Base-by-base conservation (phyloP, 2,797 vertebrate genomes). In the Ciconia nigra region DNA sequence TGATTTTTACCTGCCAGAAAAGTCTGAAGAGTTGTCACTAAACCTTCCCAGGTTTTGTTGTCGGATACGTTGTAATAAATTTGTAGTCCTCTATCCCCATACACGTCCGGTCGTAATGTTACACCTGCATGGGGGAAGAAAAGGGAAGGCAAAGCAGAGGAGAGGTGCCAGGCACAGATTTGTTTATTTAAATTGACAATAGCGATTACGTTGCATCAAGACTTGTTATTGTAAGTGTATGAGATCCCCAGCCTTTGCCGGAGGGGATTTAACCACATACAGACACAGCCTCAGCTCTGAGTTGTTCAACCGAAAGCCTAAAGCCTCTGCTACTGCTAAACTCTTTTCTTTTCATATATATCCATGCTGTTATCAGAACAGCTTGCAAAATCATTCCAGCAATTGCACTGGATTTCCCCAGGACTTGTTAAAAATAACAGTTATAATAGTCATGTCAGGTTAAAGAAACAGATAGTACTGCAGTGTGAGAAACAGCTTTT, bases 31-130 rank as follows among this genome's bases (percentile, higher is more conserved):
- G 88, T 97, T 21, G 88, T 96, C 49, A 98, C 95, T 95, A 98
- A 98, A 77, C 84, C 93, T 19, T 83, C 97, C 98, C 98, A 99
- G 94, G 98, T 98, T 24, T 79, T 77, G 81, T 98, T 98, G 74
- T 99, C 88, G 0, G 98, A 99, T 31, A 94, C 25, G 3, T 99
- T 99, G 98, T 99, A 99, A 93, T 54, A 91, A 63, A 99, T 98
- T 78, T 98, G 98, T 39, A 99, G 54, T 8, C 96, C 94, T 95
- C 98, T 98, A 3, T 98, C 98, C 9, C 98, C 98, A 0, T 99
- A 99, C 3, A 98, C 97, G 18, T 99, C 97, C 0, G 99, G 99
- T 94, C 99, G 98, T 91, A 98, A 98, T 37, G 99, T 99, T 63
- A 99, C 99, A 65, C 99, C 99, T 99, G 90, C 29, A 18, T 1